Evolutionary conservation across 2,888 invertebrate genomes (phyloP).

Genomic region (Campaea margaritaria): DNA sequence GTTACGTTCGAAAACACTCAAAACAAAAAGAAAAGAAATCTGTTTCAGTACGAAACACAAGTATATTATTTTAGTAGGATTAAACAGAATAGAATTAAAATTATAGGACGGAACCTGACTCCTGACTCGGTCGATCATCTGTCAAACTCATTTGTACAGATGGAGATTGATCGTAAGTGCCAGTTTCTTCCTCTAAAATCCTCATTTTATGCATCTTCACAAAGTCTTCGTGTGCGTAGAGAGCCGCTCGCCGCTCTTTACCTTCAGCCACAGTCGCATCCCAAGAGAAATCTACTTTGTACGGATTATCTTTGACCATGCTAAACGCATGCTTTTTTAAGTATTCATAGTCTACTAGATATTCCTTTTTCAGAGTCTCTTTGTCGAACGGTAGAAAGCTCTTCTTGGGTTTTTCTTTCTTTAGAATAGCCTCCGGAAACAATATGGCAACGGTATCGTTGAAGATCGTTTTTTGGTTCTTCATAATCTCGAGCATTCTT

Average conservation of each 20-base stretch:
- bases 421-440: conserved; percentile 86
- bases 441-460: conserved; percentile 87
- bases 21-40: no score
- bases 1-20: no score
- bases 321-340: conserved; percentile 60
- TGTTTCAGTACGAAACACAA: no score
- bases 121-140: no score
- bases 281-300: conserved; percentile 84
- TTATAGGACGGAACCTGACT: no score
- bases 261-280: conserved; percentile 81
- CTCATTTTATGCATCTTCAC: conserved; percentile 67
- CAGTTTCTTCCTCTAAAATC: conserved; percentile 55
- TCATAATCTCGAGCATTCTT: conserved; percentile 84
- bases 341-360: conserved; percentile 68
- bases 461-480: conserved; percentile 86
- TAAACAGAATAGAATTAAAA: no score
- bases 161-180: conserved; percentile 17
- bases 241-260: conserved; percentile 74
- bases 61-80: no score
- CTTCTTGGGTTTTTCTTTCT: conserved; percentile 70
- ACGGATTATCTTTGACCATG: conserved; percentile 78
- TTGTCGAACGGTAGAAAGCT: conserved; percentile 76
- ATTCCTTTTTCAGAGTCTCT: conserved; percentile 64
- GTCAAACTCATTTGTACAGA: neutral
- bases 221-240: conserved; percentile 70